A percentile compares a stretch with the other conserved stretches of the same genome.
Conservation (phyloP, 35 echinoderm and acorn worm species). For the Heliocidaris tuberculata region DNA sequence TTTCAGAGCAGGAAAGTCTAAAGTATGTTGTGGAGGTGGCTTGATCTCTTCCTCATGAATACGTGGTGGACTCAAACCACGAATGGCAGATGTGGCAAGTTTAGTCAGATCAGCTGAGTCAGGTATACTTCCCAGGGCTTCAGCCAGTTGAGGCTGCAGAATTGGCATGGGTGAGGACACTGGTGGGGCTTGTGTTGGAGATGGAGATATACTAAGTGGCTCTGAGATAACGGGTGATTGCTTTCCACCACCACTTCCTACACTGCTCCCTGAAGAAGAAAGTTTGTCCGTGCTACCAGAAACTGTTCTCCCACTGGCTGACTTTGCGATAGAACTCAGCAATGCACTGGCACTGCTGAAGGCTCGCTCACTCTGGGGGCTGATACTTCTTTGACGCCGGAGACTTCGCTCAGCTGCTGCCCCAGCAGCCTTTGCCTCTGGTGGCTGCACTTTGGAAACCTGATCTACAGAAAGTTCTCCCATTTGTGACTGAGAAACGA, state of each 20-base stretch:
- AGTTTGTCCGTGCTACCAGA: not conserved
- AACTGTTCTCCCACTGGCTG: conserved; percentile 48
- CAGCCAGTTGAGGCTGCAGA: conserved; percentile 32
- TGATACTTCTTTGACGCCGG: conserved; percentile 40
- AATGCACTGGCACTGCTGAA: conserved; percentile 65
- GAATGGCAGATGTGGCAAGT: conserved; percentile 48
- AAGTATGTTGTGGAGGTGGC: conserved; percentile 24
- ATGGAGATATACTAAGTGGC: conserved; percentile 27
- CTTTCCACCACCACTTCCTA: conserved; percentile 20
- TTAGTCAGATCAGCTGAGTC: conserved; percentile 41
- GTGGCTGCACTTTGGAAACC: not conserved
- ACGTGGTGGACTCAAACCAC: conserved; percentile 40
- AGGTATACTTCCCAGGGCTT: conserved; percentile 39
- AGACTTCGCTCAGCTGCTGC: conserved; percentile 7
- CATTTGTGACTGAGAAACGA: not conserved
- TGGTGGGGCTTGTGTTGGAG: conserved; percentile 33
- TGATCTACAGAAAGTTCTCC: not conserved
- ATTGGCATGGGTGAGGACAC: conserved; percentile 39
- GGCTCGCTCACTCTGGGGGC: not conserved
- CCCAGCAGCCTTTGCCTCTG: not conserved
- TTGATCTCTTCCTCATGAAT: conserved; percentile 49
- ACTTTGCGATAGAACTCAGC: conserved; percentile 68
- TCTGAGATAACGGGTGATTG: conserved; percentile 31
- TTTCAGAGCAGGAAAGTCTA: conserved; percentile 36
- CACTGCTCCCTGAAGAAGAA: conserved; percentile 26